phyloP scores from a whole-genome alignment of 2,797 vertebrate species.

The Columba guinea region DNA sequence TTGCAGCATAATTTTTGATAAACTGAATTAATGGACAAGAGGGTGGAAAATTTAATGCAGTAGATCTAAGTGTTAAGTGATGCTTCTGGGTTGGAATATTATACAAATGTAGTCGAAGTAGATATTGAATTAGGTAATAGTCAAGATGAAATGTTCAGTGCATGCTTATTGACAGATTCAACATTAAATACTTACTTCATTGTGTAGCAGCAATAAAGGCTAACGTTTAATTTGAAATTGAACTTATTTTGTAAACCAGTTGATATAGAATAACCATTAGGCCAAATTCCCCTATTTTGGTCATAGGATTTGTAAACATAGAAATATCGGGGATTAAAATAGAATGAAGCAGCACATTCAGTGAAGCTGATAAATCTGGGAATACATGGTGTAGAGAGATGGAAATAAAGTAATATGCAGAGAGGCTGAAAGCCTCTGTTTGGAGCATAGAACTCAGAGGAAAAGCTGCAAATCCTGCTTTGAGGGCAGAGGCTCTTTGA shows the following conservation, averaged over 20 bases:
- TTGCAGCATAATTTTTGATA: background rate
- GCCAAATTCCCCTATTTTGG: background rate
- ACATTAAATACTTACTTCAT: background rate
- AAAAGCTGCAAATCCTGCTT: background rate
- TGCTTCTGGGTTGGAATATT: background rate
- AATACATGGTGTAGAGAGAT: background rate
- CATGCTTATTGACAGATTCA: background rate
- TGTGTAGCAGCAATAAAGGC: background rate
- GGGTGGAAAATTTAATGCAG: background rate
- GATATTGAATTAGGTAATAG: background rate
- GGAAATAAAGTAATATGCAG: background rate
- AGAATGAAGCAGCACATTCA: background rate
- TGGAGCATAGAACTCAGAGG: accelerated
- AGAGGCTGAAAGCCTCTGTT: background rate
- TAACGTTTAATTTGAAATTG: background rate
- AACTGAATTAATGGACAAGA: background rate
- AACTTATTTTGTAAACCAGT: background rate
- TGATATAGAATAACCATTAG: background rate
- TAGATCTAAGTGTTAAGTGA: background rate
- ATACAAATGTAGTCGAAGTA: background rate
- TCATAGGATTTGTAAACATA: background rate
- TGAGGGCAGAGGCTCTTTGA: background rate
- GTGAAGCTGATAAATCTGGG: background rate
- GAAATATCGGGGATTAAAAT: background rate
- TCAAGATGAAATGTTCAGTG: background rate